Evolutionary conservation across 2,113 vertebrate species (phyloP), one percentile per base, ranked within the genome.

Genomic region (Aplodontia rufa): DNA sequence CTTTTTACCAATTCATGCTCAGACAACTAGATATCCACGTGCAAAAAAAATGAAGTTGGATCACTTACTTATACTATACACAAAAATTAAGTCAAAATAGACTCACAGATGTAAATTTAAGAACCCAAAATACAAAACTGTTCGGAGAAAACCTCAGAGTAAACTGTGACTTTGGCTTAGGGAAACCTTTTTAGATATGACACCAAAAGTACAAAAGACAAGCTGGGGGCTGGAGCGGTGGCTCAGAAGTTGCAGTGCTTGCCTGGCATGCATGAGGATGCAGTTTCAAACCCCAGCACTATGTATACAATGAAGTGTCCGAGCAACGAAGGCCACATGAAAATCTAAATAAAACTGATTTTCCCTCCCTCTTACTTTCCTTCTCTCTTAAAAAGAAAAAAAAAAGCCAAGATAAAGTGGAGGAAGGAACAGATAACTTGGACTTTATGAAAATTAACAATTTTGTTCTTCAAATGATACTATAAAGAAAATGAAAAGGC

Each of bases 81-180:
- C 42, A 96, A 92, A 87, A 89, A 93, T 35, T 62, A 89, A 80
- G 35, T 68, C 58, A 53, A 76, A 94, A 86, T 78, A 3, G 5
- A 69, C 58, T n/a, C 49, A 85, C 3, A 51, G 51, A 93, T 8
- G 7, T 87, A 90, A 93, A 87, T 79, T 8, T 51, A 90, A 87
- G 22, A 90, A 53, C 22, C 58, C 37, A 81, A 84, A 74, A 28
- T 81, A 86, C 47, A 85, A 90, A 93, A 81, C 24, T 66, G 32
- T 80, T 60, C 42, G 32, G 42, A 35, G 64, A 91, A 81, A 69
- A 82, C 78, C 37, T 69, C 64, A 22, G 49, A 81, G 37, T 45
- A 81, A 60, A 69, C 19, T 69, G n/a, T 71, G 16, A 53, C 37
- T 60, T 30, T 72, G 13, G 19, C 26, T 47, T n/a, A 91, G 40